phyloP scores from a whole-genome alignment of 2,113 vertebrate species.

The Lipophrys pholis region DNA sequence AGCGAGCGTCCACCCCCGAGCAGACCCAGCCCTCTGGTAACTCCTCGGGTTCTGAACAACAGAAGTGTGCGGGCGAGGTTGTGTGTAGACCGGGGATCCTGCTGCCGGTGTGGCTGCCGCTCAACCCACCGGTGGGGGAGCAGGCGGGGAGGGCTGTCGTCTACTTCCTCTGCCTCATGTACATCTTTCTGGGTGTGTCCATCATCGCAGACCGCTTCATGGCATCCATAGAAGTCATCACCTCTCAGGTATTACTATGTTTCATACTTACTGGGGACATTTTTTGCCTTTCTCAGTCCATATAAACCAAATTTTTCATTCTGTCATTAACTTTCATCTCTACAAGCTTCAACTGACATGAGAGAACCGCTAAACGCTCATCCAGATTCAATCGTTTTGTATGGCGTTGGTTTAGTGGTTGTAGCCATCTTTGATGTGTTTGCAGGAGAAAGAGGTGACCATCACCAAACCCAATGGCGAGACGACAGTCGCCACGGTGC shows the following conservation, averaged over 20 bases:
- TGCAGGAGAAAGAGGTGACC: constrained; percentile 92
- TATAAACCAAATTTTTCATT: no score
- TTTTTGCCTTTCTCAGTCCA: no score
- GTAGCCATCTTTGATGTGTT: not conserved
- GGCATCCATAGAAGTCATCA: constrained; percentile 97
- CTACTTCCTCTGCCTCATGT: constrained; percentile 93
- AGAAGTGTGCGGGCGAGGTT: constrained; percentile 76
- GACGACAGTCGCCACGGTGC: constrained; percentile 88
- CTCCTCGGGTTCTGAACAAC: constrained; percentile 33
- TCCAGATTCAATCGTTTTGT: no score
- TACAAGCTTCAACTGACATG: no score
- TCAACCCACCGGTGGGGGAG: constrained; percentile 87
- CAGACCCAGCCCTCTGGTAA: constrained; percentile 60
- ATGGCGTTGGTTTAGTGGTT: no score
- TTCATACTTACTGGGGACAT: no score
- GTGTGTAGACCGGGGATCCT: constrained; percentile 87
- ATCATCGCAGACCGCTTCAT: constrained; percentile 98
- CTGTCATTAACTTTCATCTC: no score
- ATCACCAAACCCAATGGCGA: constrained; percentile 93
- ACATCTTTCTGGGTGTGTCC: constrained; percentile 95
- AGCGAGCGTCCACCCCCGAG: constrained; percentile 48
- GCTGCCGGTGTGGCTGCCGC: constrained; percentile 91
- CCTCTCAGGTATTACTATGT: constrained; percentile 87
- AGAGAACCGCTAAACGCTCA: no score
- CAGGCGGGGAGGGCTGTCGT: constrained; percentile 88